A percentile compares a stretch with the other conserved stretches of the same genome.
Conservation (phyloP, 2,113 vertebrate species). For the Cephalopterus ornatus region DNA sequence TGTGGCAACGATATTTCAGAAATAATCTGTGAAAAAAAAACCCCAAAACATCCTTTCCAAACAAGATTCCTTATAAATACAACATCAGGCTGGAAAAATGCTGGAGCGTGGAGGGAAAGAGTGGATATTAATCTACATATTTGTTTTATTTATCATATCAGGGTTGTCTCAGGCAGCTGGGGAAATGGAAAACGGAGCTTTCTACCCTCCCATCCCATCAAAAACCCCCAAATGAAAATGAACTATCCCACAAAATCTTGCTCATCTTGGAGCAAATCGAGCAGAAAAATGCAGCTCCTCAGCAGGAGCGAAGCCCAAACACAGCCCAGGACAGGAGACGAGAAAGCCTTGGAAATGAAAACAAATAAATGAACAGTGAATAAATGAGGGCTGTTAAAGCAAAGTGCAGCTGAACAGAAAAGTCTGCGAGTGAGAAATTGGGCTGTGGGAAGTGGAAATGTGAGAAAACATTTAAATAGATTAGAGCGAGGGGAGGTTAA, state of each 20-base stretch:
- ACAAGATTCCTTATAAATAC: background rate
- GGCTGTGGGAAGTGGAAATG: slow-evolving; percentile 4
- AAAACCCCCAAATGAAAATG: background rate
- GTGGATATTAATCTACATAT: background rate
- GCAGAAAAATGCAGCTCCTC: slow-evolving; percentile 11
- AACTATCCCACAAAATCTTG: background rate
- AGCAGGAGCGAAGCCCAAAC: background rate
- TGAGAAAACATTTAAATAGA: slow-evolving; percentile 45
- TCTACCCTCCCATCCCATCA: background rate
- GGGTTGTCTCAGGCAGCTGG: background rate
- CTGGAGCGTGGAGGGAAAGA: background rate
- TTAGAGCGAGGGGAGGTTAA: background rate
- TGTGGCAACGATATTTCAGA: background rate
- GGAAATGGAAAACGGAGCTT: background rate
- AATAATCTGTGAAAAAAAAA: background rate
- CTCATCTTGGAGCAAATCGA: background rate
- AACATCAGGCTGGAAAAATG: background rate
- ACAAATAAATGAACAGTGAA: slow-evolving; percentile 35
- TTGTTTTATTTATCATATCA: background rate
- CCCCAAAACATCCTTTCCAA: background rate
- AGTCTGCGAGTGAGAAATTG: slow-evolving; percentile 30
- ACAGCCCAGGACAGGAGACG: background rate
- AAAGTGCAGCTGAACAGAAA: background rate
- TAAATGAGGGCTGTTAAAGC: slow-evolving; percentile 18
- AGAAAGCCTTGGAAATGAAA: slow-evolving; percentile 22